Percentiles rank a stretch among this genome's conserved stretches.
phyloP scores from a whole-genome alignment of 1,140 invertebrate species.

The Ooceraea biroi region DNA sequence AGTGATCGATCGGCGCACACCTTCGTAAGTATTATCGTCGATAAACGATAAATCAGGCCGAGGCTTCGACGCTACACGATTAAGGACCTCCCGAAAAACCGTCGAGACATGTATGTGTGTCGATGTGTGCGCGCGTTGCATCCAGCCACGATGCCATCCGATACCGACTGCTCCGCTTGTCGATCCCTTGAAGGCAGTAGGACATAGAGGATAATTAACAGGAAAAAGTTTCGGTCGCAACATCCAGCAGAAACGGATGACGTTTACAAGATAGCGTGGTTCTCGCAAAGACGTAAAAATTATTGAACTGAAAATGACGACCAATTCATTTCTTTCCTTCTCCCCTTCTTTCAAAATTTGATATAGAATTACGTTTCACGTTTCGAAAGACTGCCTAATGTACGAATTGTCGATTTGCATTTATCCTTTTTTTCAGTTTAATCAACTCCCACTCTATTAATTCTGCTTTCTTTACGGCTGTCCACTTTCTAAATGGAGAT shows the following conservation, averaged over 20 bases:
- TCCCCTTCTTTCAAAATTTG: background rate
- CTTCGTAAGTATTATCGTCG: slow-evolving; percentile 58
- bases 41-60: slow-evolving; percentile 71
- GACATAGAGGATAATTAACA: slow-evolving; percentile 43
- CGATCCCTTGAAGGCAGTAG: slow-evolving; percentile 27
- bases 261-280: background rate
- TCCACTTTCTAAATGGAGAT: slow-evolving; percentile 19
- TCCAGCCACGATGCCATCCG: slow-evolving; percentile 31
- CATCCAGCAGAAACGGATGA: background rate
- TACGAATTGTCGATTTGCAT: background rate
- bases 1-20: slow-evolving; percentile 72
- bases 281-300: background rate
- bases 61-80: slow-evolving; percentile 51
- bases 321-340: background rate
- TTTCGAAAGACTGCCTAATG: background rate
- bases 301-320: background rate
- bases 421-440: background rate
- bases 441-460: slow-evolving; percentile 9
- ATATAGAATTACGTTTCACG: background rate
- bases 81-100: slow-evolving; percentile 38
- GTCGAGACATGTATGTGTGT: slow-evolving; percentile 17
- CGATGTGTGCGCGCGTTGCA: slow-evolving; percentile 22
- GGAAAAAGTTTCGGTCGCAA: background rate
- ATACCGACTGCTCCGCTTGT: slow-evolving; percentile 18
- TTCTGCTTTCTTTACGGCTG: slow-evolving; percentile 17